These are phyloP conservation scores for Leucosticte australis DNA, from an alignment of 2,113 vertebrate species.

Conservation along the genomic window DNA sequence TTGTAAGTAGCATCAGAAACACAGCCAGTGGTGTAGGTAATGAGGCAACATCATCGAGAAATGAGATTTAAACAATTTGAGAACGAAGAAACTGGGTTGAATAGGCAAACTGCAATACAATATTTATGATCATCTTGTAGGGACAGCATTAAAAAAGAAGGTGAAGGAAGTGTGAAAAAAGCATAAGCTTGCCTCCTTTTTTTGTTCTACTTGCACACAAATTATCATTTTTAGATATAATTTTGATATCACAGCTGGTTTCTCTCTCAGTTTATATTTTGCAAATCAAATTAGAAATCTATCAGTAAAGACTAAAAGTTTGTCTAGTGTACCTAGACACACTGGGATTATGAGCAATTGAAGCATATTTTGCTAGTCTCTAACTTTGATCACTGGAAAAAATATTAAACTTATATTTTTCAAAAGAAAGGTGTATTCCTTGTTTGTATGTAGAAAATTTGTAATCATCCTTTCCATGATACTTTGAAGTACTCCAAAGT, in stretches of 20 bases:
- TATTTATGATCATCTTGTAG: neutral
- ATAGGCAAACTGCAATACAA: neutral
- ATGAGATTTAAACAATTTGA: neutral
- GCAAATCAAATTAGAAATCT: neutral
- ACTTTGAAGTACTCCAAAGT: neutral
- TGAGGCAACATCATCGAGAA: neutral
- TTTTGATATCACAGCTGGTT: neutral
- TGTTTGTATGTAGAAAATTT: neutral
- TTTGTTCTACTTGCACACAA: neutral
- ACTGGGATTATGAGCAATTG: neutral
- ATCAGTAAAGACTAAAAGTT: neutral
- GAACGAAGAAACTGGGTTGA: neutral
- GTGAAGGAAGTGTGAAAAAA: neutral
- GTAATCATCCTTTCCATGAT: neutral
- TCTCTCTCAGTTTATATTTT: neutral
- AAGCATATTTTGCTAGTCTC: neutral
- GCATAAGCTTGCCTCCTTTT: neutral
- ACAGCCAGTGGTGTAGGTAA: neutral
- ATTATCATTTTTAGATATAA: neutral
- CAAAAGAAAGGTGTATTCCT: neutral
- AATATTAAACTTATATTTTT: neutral
- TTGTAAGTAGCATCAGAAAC: neutral
- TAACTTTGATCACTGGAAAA: neutral
- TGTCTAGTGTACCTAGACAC: neutral
- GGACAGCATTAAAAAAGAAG: neutral